These are phyloP conservation scores for Tragulus kanchil DNA, from an alignment of 2,113 vertebrate genomes.

Conservation along the genomic window DNA sequence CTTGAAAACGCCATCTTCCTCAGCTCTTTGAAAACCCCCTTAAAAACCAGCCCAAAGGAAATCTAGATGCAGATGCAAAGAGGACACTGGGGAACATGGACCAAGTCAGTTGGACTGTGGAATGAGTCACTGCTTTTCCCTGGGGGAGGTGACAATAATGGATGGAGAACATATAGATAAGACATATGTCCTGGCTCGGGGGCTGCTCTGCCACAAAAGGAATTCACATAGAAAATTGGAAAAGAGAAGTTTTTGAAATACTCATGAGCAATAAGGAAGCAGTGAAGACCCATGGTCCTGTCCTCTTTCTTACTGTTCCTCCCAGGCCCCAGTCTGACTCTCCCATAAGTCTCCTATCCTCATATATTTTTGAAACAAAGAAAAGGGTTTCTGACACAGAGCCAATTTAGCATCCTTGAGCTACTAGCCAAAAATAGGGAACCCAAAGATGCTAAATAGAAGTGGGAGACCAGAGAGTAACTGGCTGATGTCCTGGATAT, in stretches of 20 bases:
- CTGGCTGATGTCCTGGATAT: background rate
- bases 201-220: background rate
- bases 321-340: background rate
- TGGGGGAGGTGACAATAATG: background rate
- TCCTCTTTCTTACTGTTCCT: background rate
- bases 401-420: background rate
- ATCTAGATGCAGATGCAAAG: background rate
- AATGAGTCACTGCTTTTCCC: background rate
- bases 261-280: background rate
- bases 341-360: background rate
- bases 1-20: slow-evolving; percentile 3
- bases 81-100: background rate
- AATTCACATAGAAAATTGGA: slow-evolving; percentile 31
- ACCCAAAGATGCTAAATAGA: background rate
- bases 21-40: background rate
- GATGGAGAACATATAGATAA: background rate
- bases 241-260: slow-evolving; percentile 70
- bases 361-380: background rate
- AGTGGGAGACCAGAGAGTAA: background rate
- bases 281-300: background rate
- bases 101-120: background rate
- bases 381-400: background rate
- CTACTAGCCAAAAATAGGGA: background rate
- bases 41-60: background rate
- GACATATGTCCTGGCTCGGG: background rate